Evolutionary conservation across 2,113 vertebrate species (phyloP).

Genomic region (Anser brachyrhynchus): DNA sequence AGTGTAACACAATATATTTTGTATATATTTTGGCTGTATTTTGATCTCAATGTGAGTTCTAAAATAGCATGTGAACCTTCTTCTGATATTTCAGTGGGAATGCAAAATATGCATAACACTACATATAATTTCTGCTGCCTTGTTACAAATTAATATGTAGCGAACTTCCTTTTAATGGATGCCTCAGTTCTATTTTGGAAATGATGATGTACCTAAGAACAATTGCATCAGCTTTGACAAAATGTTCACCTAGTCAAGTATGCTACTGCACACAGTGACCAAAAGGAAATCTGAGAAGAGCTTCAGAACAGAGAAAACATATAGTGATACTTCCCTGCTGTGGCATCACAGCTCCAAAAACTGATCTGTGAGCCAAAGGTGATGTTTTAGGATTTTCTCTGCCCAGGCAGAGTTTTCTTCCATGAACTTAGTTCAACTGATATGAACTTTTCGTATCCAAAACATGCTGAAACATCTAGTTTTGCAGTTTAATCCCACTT

Average conservation of each 20-base stretch:
- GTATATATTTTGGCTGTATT: not conserved
- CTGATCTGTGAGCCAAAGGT: not conserved
- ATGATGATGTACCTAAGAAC: not conserved
- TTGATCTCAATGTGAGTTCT: not conserved
- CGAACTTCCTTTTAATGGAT: not conserved
- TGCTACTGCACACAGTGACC: accelerated
- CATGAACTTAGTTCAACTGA: not conserved
- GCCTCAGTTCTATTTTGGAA: not conserved
- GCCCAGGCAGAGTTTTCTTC: not conserved
- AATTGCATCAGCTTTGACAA: not conserved
- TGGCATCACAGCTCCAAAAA: not conserved
- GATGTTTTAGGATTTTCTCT: not conserved
- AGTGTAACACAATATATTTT: not conserved
- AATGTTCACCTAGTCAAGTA: not conserved
- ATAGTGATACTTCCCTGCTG: not conserved
- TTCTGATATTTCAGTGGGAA: not conserved
- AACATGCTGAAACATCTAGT: not conserved
- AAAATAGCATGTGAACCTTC: not conserved
- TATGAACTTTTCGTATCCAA: not conserved
- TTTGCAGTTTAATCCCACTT: not conserved
- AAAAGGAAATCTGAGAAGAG: not conserved
- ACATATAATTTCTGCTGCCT: not conserved
- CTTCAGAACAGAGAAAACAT: not conserved
- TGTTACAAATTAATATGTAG: not conserved
- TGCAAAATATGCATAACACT: not conserved